Conservation (phyloP, 2,113 vertebrate genomes). For the Microcebus tavaratra region DNA sequence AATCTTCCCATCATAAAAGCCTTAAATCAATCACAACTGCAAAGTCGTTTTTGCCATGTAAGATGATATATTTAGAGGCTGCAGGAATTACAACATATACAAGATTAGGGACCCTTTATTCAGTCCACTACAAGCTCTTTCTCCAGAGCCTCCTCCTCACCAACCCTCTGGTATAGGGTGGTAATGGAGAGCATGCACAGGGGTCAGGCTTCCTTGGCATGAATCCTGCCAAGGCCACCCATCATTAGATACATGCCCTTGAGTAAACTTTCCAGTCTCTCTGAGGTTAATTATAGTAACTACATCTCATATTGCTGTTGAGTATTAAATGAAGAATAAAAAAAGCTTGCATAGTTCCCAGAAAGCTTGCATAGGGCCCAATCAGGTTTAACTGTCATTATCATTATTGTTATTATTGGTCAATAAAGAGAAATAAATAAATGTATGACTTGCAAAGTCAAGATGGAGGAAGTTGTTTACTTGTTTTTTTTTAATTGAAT, state of each 20-base stretch:
- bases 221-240: background rate
- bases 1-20: background rate
- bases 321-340: background rate
- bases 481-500: background rate
- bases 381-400: background rate
- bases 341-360: background rate
- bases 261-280: background rate
- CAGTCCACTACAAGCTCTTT: background rate
- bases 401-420: background rate
- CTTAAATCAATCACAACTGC: constrained; percentile 1
- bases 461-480: background rate
- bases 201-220: background rate
- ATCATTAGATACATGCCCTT: background rate
- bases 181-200: background rate
- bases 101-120: background rate
- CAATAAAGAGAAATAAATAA: background rate
- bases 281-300: background rate
- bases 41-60: background rate
- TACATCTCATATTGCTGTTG: background rate
- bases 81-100: background rate
- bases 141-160: background rate
- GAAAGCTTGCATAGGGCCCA: background rate
- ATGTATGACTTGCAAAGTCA: background rate
- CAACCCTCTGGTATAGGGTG: background rate
- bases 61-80: background rate